Base-by-base conservation (phyloP, 2,888 invertebrate species). In the Caenorhabditis sp. region DNA sequence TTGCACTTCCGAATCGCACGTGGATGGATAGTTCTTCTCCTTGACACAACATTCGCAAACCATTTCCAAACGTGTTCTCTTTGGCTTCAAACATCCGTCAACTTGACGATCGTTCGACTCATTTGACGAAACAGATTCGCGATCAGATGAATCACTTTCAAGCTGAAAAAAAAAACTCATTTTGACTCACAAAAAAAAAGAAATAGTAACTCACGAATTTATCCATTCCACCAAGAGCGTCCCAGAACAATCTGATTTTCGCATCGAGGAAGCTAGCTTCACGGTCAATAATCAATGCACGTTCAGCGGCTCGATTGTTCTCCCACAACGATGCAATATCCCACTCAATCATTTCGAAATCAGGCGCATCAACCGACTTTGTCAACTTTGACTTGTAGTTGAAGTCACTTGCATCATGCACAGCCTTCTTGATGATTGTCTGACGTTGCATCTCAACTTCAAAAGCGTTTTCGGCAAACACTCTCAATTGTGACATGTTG, bases 41-140 rank as follows among this genome's bases (percentile, higher is more conserved):
- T 54, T n/a, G 3, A 54, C 17, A 31, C 62, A 62, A 19, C 21
- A n/a, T 37, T 62, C 54, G 36, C 62, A 62, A 21, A 23, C 21
- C 43, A 21, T 14, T 8, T 37, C 58, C 37, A 57, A 23, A 24
- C 58, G 58, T 31, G 67, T 53, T 26, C 71, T 43, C 49, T 72
- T 72, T n/a, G 71, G 59, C 53, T 72, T 72, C 43, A 72, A 58
- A 24, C 71, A 63, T 17, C 71, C 71, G 51, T 72, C 71, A 27
- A 43, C 36, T 54, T 72, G 67, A 26, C 68, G 63, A 23, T 72
- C 72, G 10, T 43, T 21, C 1, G 64, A 64, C 8, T 54, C 53
- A 12, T 14, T 23, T 4, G 64, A 58, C 6, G 57, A 64, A 17
- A 37, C n/a, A 14, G 64, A 68, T 14, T 67, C 66, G 6, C 19